Percentiles rank a stretch among this genome's conserved stretches.
Evolutionary conservation across 1,140 invertebrate genomes (phyloP).

Genomic region (Bombus pyrosoma): DNA sequence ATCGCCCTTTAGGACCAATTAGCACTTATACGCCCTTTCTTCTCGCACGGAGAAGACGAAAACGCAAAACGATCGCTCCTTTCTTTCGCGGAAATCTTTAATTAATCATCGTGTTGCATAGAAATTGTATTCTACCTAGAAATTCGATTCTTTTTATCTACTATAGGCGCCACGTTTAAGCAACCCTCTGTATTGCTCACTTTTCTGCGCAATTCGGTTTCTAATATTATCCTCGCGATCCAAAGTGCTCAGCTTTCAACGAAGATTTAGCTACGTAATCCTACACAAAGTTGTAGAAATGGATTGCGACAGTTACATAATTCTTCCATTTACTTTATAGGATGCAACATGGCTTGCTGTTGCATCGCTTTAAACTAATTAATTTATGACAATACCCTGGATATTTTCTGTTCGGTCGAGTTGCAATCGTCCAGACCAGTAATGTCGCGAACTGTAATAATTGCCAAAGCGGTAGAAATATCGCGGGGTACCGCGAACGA

Average conservation of each 20-base stretch:
- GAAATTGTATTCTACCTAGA: not conserved
- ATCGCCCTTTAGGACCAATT: constrained; percentile 74
- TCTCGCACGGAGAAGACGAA: constrained; percentile 7
- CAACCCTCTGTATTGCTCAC: not conserved
- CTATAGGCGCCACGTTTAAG: not conserved
- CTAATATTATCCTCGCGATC: constrained; percentile 55
- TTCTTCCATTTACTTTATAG: constrained; percentile 45
- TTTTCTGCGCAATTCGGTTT: constrained; percentile 1
- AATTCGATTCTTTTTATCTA: not conserved
- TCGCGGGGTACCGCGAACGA: constrained; percentile 48
- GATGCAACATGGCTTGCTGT: not conserved
- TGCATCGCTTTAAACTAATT: constrained; percentile 60
- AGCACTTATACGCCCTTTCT: constrained; percentile 73
- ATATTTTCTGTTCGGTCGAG: constrained; percentile 48
- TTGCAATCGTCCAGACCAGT: constrained; percentile 1
- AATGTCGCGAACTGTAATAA: constrained; percentile 44
- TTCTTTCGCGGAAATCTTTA: constrained; percentile 34
- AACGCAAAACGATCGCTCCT: not conserved
- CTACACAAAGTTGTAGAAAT: constrained; percentile 11
- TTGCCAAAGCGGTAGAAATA: constrained; percentile 65
- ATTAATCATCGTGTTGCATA: not conserved
- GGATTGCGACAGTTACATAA: constrained; percentile 51
- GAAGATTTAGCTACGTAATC: constrained; percentile 30
- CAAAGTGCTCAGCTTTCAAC: not conserved
- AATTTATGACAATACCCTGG: constrained; percentile 53